Evolutionary conservation across 1,140 invertebrate species (phyloP).

Genomic region (Lamellibrachia luymesi): DNA sequence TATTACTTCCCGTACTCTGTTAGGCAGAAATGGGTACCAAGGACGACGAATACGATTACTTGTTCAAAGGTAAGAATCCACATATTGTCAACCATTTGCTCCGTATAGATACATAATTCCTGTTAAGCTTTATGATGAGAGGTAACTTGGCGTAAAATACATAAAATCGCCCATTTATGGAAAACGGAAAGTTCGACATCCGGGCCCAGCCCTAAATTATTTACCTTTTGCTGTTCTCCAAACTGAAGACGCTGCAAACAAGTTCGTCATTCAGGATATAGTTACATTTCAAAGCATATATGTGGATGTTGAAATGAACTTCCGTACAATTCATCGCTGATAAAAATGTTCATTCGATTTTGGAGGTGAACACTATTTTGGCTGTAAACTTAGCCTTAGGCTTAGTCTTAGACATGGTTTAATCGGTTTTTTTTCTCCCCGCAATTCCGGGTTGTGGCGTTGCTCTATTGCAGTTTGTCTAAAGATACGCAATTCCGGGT

Average conservation of each 20-base stretch:
- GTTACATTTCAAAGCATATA: background rate
- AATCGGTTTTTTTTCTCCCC: too few species aligned
- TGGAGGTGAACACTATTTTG: too few species aligned
- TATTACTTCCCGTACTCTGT: constrained; percentile 1
- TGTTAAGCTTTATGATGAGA: background rate
- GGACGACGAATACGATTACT: constrained; percentile 99
- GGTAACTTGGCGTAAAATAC: background rate
- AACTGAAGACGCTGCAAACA: background rate
- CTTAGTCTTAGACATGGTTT: too few species aligned
- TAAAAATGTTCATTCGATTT: background rate
- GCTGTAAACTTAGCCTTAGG: too few species aligned
- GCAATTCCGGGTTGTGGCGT: too few species aligned
- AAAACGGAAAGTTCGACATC: background rate
- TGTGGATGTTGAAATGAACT: background rate
- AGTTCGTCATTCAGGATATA: background rate
- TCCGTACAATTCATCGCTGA: background rate
- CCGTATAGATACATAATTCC: background rate
- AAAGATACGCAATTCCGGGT: too few species aligned
- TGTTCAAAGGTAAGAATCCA: constrained; percentile 88
- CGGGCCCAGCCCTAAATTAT: background rate
- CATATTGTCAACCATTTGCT: background rate
- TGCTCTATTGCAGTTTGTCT: too few species aligned
- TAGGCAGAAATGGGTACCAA: constrained; percentile 63
- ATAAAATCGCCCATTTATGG: background rate
- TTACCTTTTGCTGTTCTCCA: background rate